Evolutionary conservation across 2,888 invertebrate species (phyloP), one percentile per base, ranked within the genome.

Genomic region (Cordilura impudica): DNA sequence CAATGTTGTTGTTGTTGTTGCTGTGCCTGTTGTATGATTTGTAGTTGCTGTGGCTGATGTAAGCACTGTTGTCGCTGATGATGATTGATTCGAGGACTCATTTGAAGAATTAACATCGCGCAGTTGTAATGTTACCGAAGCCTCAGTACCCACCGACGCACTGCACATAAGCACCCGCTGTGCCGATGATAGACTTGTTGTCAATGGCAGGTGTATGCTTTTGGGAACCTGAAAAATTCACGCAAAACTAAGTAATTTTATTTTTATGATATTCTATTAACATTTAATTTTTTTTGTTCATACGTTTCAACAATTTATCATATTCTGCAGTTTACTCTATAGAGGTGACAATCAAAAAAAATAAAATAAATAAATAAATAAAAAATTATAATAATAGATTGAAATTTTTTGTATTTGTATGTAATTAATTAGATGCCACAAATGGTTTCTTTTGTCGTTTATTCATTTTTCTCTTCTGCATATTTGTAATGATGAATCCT

Each of bases 101-200:
- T 82, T 83, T 47, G 87, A n/a, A n/a, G n/a, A 84, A 81, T 86
- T 88, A 63, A 88, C 88, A 86, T 90, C 90, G 82, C 90, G 86
- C 82, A 90, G 81, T 85, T 90, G 90, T 82, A 90, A 84, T 84
- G 90, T 90, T 70, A 90, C 89, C 47, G 90, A 89, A 82, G 89
- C 88, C 83, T 90, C 90, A 71, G 87, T 88, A 84, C 90, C 90
- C 85, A 90, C 89, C 80, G 90, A 89, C 81, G 90, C 90, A 86
- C 90, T 90, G 84, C 90, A 89, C 90, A 87, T 87, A 84, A 87
- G 85, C 84, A 88, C 87, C 47, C 87, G 88, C 39, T 85, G 84
- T 19, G 85, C 82, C 71, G 88, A 87, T 74, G 85, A 83, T 74
- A 88, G 87, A 82, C 89, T 85, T 84, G 87, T 88, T 76, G 89